Conservation (phyloP, 2,888 invertebrate genomes). For the Tenthredo amoena region DNA sequence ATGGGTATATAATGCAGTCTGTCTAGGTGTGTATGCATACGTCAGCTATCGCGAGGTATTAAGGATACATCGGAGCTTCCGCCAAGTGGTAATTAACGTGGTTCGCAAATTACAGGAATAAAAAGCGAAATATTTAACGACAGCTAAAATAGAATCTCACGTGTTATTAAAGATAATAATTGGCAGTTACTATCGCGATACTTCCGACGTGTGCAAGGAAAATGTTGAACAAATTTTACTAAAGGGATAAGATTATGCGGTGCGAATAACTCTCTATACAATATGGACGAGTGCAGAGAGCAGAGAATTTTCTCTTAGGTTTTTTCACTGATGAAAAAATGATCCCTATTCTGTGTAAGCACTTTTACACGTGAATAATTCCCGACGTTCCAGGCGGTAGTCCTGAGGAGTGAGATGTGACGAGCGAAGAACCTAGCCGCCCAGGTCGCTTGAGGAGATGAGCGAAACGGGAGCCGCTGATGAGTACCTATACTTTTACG, state of each 20-base stretch:
- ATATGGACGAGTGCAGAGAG: not conserved
- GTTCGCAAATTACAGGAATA: not conserved
- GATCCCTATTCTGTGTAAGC: conserved; percentile 41
- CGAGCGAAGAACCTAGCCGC: not conserved
- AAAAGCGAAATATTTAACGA: not conserved
- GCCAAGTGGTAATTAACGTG: conserved; percentile 21
- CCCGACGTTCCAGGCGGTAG: conserved; percentile 24
- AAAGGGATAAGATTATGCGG: not conserved
- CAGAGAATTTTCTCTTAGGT: not conserved
- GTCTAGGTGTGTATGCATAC: not conserved
- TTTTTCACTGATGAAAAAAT: conserved; percentile 42
- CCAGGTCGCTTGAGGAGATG: conserved; percentile 42
- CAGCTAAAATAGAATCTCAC: not conserved
- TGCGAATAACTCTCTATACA: not conserved
- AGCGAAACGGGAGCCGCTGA: conserved; percentile 28
- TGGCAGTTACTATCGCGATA: not conserved
- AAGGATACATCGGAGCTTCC: not conserved
- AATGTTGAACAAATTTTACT: not conserved
- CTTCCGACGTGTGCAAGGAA: not conserved
- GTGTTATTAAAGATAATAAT: not conserved
- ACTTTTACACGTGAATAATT: conserved; percentile 52
- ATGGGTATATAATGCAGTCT: not conserved
- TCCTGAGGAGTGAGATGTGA: conserved; percentile 5
- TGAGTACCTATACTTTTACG: conserved; percentile 32
- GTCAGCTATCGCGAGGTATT: conserved; percentile 8